phyloP scores from a whole-genome alignment of 2,888 invertebrate species.

The Callyntrura sp. region DNA sequence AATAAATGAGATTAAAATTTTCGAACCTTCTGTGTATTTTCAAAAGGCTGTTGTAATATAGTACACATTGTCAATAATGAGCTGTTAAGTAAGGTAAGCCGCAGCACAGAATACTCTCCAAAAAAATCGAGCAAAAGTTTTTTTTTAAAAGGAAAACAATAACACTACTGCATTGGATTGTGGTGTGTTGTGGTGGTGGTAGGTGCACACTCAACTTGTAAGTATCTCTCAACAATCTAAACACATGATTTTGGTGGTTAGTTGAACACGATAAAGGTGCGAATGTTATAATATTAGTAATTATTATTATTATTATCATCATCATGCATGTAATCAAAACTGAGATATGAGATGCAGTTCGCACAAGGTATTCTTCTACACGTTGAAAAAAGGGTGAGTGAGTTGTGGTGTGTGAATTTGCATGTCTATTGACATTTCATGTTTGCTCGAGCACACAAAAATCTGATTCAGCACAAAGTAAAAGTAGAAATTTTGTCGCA shows the following conservation, averaged over 20 bases:
- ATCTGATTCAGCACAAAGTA: conserved; percentile 23
- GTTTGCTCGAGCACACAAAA: conserved; percentile 23
- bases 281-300: conserved; percentile 34
- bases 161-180: no score
- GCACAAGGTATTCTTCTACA: not conserved
- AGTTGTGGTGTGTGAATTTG: conserved; percentile 30
- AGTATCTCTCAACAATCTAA: not conserved
- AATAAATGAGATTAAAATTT: conserved; percentile 48
- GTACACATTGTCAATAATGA: conserved; percentile 2
- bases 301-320: conserved; percentile 15
- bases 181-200: no score
- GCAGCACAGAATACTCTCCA: not conserved
- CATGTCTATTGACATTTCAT: conserved; percentile 50
- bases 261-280: not conserved
- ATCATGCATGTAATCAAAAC: conserved; percentile 16
- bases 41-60: not conserved
- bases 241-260: not conserved
- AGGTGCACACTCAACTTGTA: not conserved
- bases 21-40: conserved; percentile 19
- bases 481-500: conserved; percentile 50
- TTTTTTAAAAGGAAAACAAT: not conserved
- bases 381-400: not conserved
- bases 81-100: not conserved
- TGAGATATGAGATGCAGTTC: not conserved
- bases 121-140: not conserved